A percentile compares a stretch with the other conserved stretches of the same genome.
phyloP scores from a whole-genome alignment of 2,888 invertebrate species.

The Metallyticus violacea region DNA sequence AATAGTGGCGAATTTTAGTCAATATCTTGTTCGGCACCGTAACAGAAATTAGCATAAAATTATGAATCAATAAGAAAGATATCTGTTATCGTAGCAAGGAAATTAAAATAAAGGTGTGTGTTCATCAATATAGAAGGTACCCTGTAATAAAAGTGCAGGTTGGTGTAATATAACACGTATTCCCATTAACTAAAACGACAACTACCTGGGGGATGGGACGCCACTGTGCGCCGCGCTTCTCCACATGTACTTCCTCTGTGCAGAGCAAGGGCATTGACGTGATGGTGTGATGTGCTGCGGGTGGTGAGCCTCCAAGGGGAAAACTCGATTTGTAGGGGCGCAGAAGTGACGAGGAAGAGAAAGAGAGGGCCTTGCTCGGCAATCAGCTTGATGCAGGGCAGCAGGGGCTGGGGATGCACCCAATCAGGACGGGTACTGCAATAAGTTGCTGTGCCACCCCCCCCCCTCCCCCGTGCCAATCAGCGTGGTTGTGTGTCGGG shows the following conservation, averaged over 20 bases:
- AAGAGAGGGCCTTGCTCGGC: slow-evolving; percentile 34
- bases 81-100: too few species aligned
- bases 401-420: slow-evolving; percentile 15
- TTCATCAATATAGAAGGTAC: too few species aligned
- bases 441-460: slow-evolving; percentile 3
- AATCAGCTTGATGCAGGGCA: slow-evolving; percentile 24
- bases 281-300: slow-evolving; percentile 39
- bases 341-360: slow-evolving; percentile 34
- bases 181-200: too few species aligned
- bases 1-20: too few species aligned
- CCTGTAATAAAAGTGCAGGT: too few species aligned
- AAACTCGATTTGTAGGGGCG: slow-evolving; percentile 44
- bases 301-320: slow-evolving; percentile 41
- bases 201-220: neutral
- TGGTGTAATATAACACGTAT: too few species aligned
- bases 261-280: slow-evolving; percentile 45
- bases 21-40: too few species aligned
- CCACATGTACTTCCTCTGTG: slow-evolving; percentile 10
- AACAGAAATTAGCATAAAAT: too few species aligned
- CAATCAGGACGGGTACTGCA: slow-evolving; percentile 18
- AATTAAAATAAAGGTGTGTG: too few species aligned
- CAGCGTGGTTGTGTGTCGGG: slow-evolving; percentile 6
- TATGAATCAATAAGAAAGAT: too few species aligned
- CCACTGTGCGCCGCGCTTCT: neutral
- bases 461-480: neutral